Evolutionary conservation across 2,888 invertebrate genomes (phyloP), one percentile per base, ranked within the genome.

Genomic region (Slavum lentiscoides): DNA sequence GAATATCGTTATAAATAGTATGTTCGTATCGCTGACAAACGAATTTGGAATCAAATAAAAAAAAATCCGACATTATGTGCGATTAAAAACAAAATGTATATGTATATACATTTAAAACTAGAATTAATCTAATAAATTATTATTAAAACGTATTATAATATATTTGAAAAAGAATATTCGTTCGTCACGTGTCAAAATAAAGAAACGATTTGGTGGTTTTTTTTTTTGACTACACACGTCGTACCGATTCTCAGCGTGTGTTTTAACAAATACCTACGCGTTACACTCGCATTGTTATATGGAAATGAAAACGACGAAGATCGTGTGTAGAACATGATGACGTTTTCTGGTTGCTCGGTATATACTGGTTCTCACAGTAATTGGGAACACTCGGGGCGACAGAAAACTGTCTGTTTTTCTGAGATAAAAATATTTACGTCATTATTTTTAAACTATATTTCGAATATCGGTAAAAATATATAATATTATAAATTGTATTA

Each of bases 351-450:
- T 5, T 1, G 30, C 2, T 30, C 30, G 30, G 8, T n/a, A 5
- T 30, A 21, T 64, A 53, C 1, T 64, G 53, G 53, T 74, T 64
- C 64, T 53, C 64, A 62, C 53, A 62, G 61, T n/a, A 15, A 64
- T 30, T n/a, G 49, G 5, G 7, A 73, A 49, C 64, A 37, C 64
- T 74, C 74, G 11, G 21, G 17, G 37, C 64, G 74, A 64, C 37
- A 30, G 19, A 19, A 19, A 43, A 19, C 61, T 39, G 61, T 61
- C 43, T 59, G 17, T 0, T n/a, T n/a, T n/a, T n/a, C 30, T 15
- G n/a, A 64, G n/a, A 64, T 74, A 53, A 64, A 74, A 64, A 74
- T 37, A 49, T 61, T 30, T n/a, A 64, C 53, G 62, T 37, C 62
- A 55, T 64, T 64, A 55, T 37, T 13, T 73, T n/a, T 30, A 23